A percentile compares a stretch with the other conserved stretches of the same genome.
Conservation (phyloP, 2,888 invertebrate genomes). For the Periphyllus acericola region DNA sequence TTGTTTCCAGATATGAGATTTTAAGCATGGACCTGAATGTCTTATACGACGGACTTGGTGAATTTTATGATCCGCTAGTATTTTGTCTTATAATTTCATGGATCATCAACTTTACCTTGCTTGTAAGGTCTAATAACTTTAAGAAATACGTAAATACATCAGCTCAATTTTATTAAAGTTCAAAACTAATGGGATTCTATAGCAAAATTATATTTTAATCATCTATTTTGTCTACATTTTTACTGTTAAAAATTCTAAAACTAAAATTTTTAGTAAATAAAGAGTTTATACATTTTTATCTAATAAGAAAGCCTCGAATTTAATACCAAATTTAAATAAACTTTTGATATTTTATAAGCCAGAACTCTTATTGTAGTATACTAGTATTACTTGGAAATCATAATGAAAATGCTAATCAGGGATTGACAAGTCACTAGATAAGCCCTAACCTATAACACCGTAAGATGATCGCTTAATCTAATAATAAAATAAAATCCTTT, state of each 20-base stretch:
- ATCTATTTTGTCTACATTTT: background rate
- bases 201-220: background rate
- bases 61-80: background rate
- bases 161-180: background rate
- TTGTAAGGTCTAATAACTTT: background rate
- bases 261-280: background rate
- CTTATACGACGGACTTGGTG: slow-evolving; percentile 16
- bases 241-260: background rate
- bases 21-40: background rate
- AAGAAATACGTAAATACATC: slow-evolving; percentile 36
- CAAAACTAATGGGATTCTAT: background rate
- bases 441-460: no score
- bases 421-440: no score
- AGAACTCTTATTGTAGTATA: no score
- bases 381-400: no score
- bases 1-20: background rate
- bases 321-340: no score
- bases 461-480: no score
- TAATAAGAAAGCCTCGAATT: background rate
- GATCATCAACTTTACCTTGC: slow-evolving; percentile 4
- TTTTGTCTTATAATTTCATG: slow-evolving; percentile 32
- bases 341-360: no score
- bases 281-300: background rate
- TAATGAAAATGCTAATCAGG: no score
- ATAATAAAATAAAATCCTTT: no score